Evolutionary conservation across 2,888 invertebrate species (phyloP), one percentile per base, ranked within the genome.

Genomic region (Capitulum mitella): DNA sequence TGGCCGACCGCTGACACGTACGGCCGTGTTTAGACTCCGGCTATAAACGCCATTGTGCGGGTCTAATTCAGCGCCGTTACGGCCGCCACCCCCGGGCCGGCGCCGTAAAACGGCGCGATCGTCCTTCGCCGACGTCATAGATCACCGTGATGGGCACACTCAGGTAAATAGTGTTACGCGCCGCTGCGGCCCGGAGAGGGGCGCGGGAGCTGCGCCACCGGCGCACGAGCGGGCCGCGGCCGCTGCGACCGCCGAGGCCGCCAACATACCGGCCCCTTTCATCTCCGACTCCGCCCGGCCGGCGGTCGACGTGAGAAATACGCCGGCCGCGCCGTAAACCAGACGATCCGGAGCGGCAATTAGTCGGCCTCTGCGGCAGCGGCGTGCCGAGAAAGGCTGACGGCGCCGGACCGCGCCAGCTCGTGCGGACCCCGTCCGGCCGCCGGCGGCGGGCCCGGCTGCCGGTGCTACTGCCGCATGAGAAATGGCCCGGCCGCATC

Each of bases 1-100:
- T 12, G 8, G 54, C 3, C 32, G 32, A 12, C 61, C 14, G 32
- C 16, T 32, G 16, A 64, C 34, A 37, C 37, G 37, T 64, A 64
- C 22, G 37, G 37, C 64, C 64, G 22, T 64, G 64, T 64, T 64
- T 64, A 22, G 64, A 64, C 37, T 16, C 16, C 34, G 64, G 64
- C 22, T 64, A 64, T 64, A 64, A 64, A 64, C 64, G 37, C 64
- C 64, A 64, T 64, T 64, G 64, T 64, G 22, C 32, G 5, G 34
- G 22, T 3, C 64, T 37, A 64, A 64, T 64, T 64, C n/a, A 5
- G 64, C 34, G 26, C 64, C 8, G 22, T 64, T 37, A 64, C 37
- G 22, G 64, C 37, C 34, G 16, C 26, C 34, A 64, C 37, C 34
- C 34, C 10, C 61, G 34, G 34, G 14, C 37, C 10, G 34, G 10